Evolutionary conservation across 2,797 vertebrate genomes (phyloP), one percentile per base, ranked within the genome.

Genomic region (Rousettus madagascariensis): DNA sequence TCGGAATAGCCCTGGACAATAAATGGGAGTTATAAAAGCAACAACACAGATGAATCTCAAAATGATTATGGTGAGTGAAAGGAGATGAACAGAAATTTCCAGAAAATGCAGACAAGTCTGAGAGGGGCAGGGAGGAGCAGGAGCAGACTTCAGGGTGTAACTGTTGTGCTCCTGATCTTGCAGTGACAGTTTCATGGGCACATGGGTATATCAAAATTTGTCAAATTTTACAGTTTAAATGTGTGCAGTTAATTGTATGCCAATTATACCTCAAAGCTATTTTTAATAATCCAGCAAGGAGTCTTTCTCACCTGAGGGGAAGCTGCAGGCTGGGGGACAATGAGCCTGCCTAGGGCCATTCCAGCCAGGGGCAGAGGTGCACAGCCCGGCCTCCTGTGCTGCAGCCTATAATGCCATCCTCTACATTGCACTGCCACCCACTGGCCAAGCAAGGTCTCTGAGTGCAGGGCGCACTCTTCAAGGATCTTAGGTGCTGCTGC

Each of bases 301-400:
- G 59, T 28, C 68, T 66, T 75, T 49, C 3, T 72, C 33, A 7
- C 30, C 75, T 33, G 36, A 41, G 38, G 46, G 72, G 20, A 72
- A 72, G 38, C 55, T 46, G 46, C 26, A 22, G 38, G 12, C 38
- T 33, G 43, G 55, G 63, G 0, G 0, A 55, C 63, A 33, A 33
- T 16, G 41, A 10, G 57, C 41, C 30, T 49, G 59, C 51, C 17
- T n/a, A 36, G 49, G 9, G 24, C 61, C 46, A 6, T 61, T 22
- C 6, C 22, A 5, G 59, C 19, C 51, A 4, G 19, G 20, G 11
- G 28, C 22, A 19, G 33, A 30, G 22, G 10, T 19, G 7, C 7
- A 43, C 28, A 33, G 41, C 7, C 4, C 3, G 3, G 4, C 16
- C 12, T 5, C 0, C 0, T 3, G 11, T 5, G 30, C 43, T 0